Evolutionary conservation across 2,888 invertebrate genomes (phyloP), one percentile per base, ranked within the genome.

Genomic region (Eupithecia insigniata): DNA sequence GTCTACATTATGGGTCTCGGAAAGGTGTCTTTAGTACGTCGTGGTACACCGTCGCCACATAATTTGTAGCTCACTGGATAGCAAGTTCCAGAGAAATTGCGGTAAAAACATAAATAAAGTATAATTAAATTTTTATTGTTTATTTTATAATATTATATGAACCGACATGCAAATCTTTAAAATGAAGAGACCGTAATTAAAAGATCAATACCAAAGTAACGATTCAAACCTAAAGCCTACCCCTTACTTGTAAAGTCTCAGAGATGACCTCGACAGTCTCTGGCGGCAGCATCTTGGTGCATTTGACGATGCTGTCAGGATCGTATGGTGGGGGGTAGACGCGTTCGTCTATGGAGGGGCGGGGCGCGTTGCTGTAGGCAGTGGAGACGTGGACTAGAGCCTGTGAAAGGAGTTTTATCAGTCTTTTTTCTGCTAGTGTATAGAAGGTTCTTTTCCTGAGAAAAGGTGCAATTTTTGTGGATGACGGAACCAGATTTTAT

Each of bases 351-450:
- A 99, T 96, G 81, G 96, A 95, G 18, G 95, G 93, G 68, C 96
- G 95, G 74, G 99, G 98, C 62, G 99, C 98, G 93, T 99, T 99
- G 85, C 99, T 98, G 92, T 98, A 99, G 0, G 99, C 99, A 0
- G 99, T 99, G 0, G 99, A 99, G 4, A 99, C 98, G 89, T 99
- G 99, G 0, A 99, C 97, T 74, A 97, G 94, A 78, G 96, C 96
- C 95, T 96, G 84, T 1, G 30, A 58, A 26, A 30, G 5, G 0
- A 55, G 55, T n/a, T 46, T 5, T 10, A 46, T 46, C n/a, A 46
- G 46, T 46, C n/a, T n/a, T 1, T 7, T 18, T 7, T n/a, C 46
- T 39, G 16, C 4, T 7, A 34, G 34, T 34, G 2, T 34, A 34
- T 34, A 8, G 34, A 34, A 34, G n/a, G n/a, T n/a, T n/a, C n/a